phyloP scores from a whole-genome alignment of 2,113 vertebrate species.

The Phycodurus eques region DNA sequence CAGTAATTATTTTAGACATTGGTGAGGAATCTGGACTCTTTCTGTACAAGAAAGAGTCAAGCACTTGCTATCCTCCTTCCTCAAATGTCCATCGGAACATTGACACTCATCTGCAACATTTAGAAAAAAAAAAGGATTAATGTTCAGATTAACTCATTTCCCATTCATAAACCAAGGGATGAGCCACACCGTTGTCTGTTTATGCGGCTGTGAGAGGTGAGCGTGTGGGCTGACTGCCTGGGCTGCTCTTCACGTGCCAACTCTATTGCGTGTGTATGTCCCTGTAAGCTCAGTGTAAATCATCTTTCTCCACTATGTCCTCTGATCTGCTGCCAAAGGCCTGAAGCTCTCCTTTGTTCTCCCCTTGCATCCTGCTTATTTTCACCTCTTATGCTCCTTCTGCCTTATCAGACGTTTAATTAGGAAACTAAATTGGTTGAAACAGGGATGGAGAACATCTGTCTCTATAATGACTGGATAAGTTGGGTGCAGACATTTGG shows the following conservation, averaged over 20 bases:
- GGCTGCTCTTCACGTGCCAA: conserved; percentile 22
- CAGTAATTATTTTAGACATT: no score
- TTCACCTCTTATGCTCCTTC: conserved; percentile 1
- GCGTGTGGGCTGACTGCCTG: conserved; percentile 10
- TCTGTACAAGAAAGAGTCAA: no score
- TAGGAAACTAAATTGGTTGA: background rate
- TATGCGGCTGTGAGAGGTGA: conserved; percentile 6
- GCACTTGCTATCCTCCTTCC: background rate
- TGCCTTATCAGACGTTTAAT: conserved; percentile 15
- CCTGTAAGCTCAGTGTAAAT: conserved; percentile 12
- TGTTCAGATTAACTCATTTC: conserved; percentile 18
- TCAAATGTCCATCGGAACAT: background rate
- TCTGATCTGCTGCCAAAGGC: conserved; percentile 44
- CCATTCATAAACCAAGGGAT: background rate
- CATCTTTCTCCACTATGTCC: conserved; percentile 31
- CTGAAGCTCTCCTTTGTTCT: conserved; percentile 15
- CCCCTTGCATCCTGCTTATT: conserved; percentile 13
- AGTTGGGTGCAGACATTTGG: background rate
- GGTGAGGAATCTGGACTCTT: no score
- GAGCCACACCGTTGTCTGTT: conserved; percentile 13
- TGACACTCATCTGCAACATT: background rate
- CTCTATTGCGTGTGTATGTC: conserved; percentile 7
- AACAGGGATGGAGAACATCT: background rate
- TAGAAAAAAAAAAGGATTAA: conserved; percentile 5
- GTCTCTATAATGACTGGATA: background rate